Conservation (phyloP, 2,797 vertebrate species). For the Sebastiscus tertius region DNA sequence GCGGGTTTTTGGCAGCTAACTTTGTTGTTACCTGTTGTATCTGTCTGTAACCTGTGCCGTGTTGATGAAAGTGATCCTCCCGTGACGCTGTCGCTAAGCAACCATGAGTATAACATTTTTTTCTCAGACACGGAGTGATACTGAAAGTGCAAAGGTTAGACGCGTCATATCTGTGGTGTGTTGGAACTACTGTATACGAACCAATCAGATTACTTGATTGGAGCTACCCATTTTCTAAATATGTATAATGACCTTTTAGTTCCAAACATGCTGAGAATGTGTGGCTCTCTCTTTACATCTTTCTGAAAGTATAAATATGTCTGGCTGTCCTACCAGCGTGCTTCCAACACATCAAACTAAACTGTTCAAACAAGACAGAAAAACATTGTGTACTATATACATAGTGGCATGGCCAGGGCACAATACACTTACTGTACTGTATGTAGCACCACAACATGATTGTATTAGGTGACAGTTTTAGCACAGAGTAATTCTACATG, state of each 20-base stretch:
- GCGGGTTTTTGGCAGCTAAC: no score
- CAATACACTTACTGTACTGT: neutral
- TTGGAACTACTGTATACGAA: no score
- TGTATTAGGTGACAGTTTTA: slow-evolving; percentile 25
- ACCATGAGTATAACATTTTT: no score
- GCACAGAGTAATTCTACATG: slow-evolving; percentile 39
- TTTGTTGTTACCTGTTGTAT: no score
- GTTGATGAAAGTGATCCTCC: no score
- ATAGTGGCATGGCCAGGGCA: neutral
- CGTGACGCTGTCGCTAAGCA: no score
- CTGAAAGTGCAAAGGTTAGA: no score
- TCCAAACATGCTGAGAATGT: neutral
- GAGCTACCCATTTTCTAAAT: neutral
- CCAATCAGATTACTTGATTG: no score
- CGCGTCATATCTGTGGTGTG: no score
- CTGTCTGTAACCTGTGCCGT: no score
- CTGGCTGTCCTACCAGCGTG: neutral
- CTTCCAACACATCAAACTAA: neutral
- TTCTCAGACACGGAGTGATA: no score
- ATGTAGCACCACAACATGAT: neutral
- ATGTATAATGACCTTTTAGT: neutral
- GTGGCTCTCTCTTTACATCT: neutral
- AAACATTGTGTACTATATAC: neutral
- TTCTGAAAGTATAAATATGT: slow-evolving; percentile 14
- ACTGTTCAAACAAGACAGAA: neutral